phyloP scores from a whole-genome alignment of 2,113 vertebrate species.

The Megaceryle torquata region DNA sequence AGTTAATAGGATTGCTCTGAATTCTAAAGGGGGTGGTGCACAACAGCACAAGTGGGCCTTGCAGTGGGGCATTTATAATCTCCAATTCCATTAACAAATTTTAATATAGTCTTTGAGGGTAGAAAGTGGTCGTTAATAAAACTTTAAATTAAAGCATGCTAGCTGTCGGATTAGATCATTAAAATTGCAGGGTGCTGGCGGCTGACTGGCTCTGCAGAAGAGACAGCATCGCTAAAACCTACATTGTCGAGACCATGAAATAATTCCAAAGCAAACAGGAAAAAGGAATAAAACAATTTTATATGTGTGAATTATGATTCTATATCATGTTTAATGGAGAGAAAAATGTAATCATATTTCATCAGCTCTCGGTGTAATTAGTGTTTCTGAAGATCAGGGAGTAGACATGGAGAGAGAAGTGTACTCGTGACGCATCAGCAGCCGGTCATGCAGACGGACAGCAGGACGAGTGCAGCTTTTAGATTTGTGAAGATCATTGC shows the following conservation, averaged over 20 bases:
- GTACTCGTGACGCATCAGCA: fast-evolving
- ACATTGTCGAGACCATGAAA: not conserved
- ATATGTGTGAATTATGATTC: conserved; percentile 47
- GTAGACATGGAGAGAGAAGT: not conserved
- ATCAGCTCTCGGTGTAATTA: not conserved
- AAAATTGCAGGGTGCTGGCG: conserved; percentile 62
- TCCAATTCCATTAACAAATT: conserved; percentile 67
- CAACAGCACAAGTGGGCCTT: conserved; percentile 31
- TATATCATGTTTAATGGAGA: conserved; percentile 61
- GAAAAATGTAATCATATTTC: conserved; percentile 64
- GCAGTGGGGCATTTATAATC: conserved; percentile 58
- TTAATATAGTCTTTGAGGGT: conserved; percentile 68
- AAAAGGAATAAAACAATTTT: conserved; percentile 55
- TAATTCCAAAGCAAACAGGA: conserved; percentile 62
- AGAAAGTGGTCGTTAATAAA: conserved; percentile 71
- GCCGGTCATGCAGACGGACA: fast-evolving
- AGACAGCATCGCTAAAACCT: conserved; percentile 16
- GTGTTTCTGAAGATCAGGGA: not conserved
- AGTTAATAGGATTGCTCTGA: conserved; percentile 63
- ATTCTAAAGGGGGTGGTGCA: conserved; percentile 39
- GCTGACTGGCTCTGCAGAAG: conserved; percentile 28
- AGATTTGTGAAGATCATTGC: not conserved
- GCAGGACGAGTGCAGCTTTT: not conserved
- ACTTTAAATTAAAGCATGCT: conserved; percentile 70
- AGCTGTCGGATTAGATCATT: conserved; percentile 64